These are phyloP conservation scores for Microctenopoma stevenorrisi DNA, from an alignment of 2,797 vertebrate genomes.

Conservation along the genomic window DNA sequence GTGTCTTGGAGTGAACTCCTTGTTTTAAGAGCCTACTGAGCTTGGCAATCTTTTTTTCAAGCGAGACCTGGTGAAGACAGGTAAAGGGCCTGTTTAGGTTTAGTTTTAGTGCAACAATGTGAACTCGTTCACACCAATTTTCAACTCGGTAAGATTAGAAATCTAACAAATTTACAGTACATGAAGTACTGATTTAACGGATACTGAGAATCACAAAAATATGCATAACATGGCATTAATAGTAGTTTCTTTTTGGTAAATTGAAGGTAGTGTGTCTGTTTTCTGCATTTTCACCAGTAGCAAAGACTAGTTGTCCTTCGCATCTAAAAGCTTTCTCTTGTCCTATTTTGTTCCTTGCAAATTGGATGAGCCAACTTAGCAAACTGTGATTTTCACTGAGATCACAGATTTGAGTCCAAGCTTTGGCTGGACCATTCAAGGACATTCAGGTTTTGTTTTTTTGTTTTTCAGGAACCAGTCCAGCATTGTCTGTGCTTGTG, in stretches of 20 bases:
- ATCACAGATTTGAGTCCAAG: conserved; percentile 44
- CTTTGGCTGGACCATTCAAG: conserved; percentile 32
- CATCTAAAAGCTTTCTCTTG: conserved; percentile 8
- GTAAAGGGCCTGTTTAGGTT: no score
- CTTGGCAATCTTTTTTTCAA: no score
- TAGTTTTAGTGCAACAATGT: no score
- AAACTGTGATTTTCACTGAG: conserved; percentile 36
- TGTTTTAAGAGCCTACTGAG: conserved; percentile 24
- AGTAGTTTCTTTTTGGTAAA: background rate
- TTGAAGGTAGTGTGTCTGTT: background rate
- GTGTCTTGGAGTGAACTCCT: background rate
- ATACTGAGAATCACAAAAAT: background rate
- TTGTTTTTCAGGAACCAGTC: conserved; percentile 12
- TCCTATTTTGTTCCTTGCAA: conserved; percentile 20
- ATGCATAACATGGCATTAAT: background rate
- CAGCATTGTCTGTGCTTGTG: conserved; percentile 31
- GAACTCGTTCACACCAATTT: no score
- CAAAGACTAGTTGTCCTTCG: background rate
- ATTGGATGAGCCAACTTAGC: conserved; percentile 26
- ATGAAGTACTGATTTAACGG: no score
- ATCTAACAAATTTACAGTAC: no score
- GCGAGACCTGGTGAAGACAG: no score
- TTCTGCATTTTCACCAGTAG: background rate
- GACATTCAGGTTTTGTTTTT: conserved; percentile 25
- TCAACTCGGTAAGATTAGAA: no score